Percentiles rank a stretch among this genome's conserved stretches.
These are phyloP conservation scores for Felis chaus DNA, from an alignment of 2,113 vertebrate species.

Conservation along the genomic window DNA sequence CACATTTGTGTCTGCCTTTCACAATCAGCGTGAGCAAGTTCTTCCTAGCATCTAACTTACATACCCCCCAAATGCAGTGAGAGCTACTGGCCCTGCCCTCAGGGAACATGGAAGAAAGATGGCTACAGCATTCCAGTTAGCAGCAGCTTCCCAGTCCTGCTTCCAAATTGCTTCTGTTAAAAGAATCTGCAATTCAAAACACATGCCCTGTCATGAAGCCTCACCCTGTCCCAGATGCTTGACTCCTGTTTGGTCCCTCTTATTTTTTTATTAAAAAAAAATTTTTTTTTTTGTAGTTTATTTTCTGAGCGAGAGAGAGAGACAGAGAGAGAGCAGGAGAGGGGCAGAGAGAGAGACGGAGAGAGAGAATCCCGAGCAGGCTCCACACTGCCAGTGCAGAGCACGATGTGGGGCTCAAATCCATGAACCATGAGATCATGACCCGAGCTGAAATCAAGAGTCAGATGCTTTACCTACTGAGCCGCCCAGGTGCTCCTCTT, in stretches of 20 bases:
- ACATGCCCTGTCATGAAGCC: background rate
- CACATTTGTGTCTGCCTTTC: background rate
- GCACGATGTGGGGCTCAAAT: too few relatives aligned
- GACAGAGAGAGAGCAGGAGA: too few relatives aligned
- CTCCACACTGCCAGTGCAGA: too few relatives aligned
- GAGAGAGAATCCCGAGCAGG: too few relatives aligned
- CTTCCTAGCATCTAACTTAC: background rate
- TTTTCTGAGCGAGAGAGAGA: too few relatives aligned
- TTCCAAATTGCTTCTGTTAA: conserved; percentile 67
- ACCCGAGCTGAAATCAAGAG: too few relatives aligned
- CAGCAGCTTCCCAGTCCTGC: conserved; percentile 12
- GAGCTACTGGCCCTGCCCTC: background rate
- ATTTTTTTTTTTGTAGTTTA: too few relatives aligned
- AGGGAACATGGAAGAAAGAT: conserved; percentile 36
- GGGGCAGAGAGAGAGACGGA: too few relatives aligned
- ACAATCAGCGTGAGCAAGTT: background rate
- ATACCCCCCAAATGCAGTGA: background rate
- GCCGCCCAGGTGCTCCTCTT: too few relatives aligned
- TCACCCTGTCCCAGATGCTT: background rate
- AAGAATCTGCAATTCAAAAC: conserved; percentile 62
- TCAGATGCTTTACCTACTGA: too few relatives aligned
- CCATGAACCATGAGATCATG: too few relatives aligned
- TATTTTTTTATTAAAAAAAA: too few relatives aligned
- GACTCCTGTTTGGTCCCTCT: background rate
- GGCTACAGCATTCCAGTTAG: background rate